Conservation (phyloP, 2,797 vertebrate genomes). For the Pterois miles region DNA sequence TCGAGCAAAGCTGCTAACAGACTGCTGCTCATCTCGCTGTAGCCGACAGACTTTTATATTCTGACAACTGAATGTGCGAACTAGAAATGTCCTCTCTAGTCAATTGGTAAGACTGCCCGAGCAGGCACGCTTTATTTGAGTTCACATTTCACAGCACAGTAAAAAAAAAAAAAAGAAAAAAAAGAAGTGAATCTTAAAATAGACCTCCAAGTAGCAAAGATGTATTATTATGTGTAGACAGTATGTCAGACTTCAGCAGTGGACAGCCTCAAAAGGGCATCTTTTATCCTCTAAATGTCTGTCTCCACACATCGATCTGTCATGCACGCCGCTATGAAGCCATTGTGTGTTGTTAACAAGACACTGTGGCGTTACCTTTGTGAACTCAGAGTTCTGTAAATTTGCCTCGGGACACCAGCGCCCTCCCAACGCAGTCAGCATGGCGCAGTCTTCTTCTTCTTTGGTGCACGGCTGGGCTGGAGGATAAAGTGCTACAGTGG, state of each 20-base stretch:
- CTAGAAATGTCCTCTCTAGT: constrained; percentile 31
- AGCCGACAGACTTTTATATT: constrained; percentile 14
- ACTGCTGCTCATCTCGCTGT: constrained; percentile 40
- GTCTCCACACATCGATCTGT: neutral
- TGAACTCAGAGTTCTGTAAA: constrained; percentile 81
- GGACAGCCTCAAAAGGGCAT: constrained; percentile 23
- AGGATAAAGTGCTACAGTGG: constrained; percentile 25
- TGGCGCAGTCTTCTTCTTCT: constrained; percentile 81
- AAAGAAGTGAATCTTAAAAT: constrained; percentile 4
- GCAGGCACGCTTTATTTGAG: constrained; percentile 27
- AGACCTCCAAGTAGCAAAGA: constrained; percentile 40
- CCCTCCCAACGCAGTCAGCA: constrained; percentile 76
- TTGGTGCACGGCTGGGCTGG: constrained; percentile 54
- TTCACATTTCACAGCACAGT: constrained; percentile 18
- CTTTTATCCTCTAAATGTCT: constrained; percentile 15
- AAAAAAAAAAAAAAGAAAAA: neutral
- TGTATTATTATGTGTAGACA: constrained; percentile 12
- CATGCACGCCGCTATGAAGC: neutral
- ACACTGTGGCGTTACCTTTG: constrained; percentile 82
- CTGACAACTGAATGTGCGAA: constrained; percentile 22
- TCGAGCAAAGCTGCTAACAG: constrained; percentile 34
- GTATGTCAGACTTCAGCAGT: neutral
- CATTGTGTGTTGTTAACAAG: constrained; percentile 2
- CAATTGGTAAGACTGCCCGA: constrained; percentile 31
- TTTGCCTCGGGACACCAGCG: constrained; percentile 73